Evolutionary conservation across 2,797 vertebrate genomes (phyloP).

Genomic region (Siniperca scherzeri): DNA sequence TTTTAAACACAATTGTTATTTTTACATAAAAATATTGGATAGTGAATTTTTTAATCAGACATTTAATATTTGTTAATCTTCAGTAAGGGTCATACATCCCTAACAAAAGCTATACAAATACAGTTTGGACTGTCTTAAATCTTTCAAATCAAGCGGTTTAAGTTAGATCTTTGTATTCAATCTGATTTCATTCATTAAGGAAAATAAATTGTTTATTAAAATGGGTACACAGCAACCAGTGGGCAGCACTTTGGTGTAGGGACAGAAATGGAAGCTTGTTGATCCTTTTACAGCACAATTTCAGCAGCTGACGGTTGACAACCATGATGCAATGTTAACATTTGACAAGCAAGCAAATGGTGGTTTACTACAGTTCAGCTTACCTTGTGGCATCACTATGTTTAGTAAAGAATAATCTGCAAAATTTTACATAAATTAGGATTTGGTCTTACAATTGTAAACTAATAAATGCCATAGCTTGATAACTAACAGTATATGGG

Average conservation of each 20-base stretch:
- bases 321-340: conserved; percentile 53
- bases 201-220: background rate
- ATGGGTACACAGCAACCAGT: conserved; percentile 19
- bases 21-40: background rate
- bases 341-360: conserved; percentile 49
- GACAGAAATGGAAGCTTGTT: conserved; percentile 27
- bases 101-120: background rate
- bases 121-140: background rate
- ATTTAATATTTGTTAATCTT: background rate
- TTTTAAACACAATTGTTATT: background rate
- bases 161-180: background rate
- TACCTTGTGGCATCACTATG: conserved; percentile 77
- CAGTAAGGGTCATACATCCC: background rate
- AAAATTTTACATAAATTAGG: conserved; percentile 63
- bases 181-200: conserved; percentile 13
- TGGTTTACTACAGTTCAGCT: conserved; percentile 57
- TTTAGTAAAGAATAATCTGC: conserved; percentile 86
- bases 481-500: too few relatives aligned
- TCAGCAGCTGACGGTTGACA: conserved; percentile 24
- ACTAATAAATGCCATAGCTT: background rate
- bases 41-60: background rate
- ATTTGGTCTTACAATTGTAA: background rate
- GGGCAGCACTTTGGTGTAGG: background rate
- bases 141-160: conserved; percentile 28
- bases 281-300: conserved; percentile 12